Evolutionary conservation across 2,888 invertebrate genomes (phyloP), one percentile per base, ranked within the genome.

Genomic region (Parnassius glacialis): DNA sequence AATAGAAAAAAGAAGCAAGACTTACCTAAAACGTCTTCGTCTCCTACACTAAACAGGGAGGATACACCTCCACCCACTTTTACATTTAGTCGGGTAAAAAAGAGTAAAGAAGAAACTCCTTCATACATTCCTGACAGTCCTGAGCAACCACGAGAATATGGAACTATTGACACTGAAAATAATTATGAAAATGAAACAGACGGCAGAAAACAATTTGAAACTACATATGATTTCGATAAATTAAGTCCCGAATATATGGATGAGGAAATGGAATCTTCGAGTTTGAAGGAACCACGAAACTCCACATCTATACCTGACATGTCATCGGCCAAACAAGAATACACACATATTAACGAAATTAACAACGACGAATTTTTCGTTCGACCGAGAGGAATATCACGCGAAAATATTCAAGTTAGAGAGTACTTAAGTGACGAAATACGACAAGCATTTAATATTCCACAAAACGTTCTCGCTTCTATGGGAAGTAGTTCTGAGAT

Each of bases 301-400:
- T 62, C 76, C 65, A 70, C 74, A 65, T 86, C 85, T 9, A 77
- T 78, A 62, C 76, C 84, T n/a, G 78, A 86, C 60, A 79, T 83
- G 67, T 80, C 83, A 73, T 13, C 13, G 13, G 9, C 48, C 13
- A 87, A 85, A 73, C 83, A 85, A 84, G 88, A 91, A 83, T 87
- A 85, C 79, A 88, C 85, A 73, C 90, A 83, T 80, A 93, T 97
- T 74, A 97, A 97, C 86, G 96, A 97, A 89, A 95, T 97, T 69
- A 95, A 96, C 78, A 95, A 96, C 52, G 97, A 97, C 83, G 96
- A 97, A 87, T 97, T 97, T 90, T 96, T 96, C 81, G 91, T 97
- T 65, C 93, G 96, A 70, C 95, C 95, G 83, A 94, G 95, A 79
- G 96, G 96, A 66, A 94, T 96, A 76, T 96, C 96, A 68, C 94